Conservation (phyloP, 1,140 invertebrate genomes). For the Leptonema lineaticorne region DNA sequence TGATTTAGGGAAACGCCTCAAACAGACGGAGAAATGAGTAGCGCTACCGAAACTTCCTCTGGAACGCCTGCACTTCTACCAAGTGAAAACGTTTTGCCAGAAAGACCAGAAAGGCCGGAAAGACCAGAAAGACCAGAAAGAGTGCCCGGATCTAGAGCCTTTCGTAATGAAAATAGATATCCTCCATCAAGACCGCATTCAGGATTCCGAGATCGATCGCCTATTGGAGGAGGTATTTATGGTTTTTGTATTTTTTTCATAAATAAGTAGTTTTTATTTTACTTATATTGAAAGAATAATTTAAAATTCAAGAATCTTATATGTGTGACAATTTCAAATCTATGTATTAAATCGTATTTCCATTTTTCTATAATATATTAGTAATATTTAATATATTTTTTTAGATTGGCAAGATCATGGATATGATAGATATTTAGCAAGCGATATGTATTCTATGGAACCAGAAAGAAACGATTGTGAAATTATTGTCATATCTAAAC, state of each 20-base stretch:
- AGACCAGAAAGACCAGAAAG: conserved; percentile 7
- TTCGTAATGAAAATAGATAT: conserved; percentile 21
- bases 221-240: conserved; percentile 2
- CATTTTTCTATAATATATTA: too few species aligned
- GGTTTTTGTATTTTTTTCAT: neutral
- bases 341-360: too few species aligned
- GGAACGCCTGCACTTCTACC: neutral
- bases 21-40: neutral
- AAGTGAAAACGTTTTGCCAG: neutral
- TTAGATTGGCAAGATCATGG: conserved; percentile 29
- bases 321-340: too few species aligned
- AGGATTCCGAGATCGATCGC: conserved; percentile 18
- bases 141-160: neutral
- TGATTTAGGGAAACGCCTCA: neutral
- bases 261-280: too few species aligned
- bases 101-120: conserved; percentile 12
- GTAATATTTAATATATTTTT: too few species aligned
- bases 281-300: too few species aligned
- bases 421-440: conserved; percentile 24
- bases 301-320: too few species aligned
- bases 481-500: conserved; percentile 80
- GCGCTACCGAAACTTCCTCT: neutral
- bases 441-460: conserved; percentile 49
- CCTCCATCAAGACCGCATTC: neutral
- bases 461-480: conserved; percentile 80